Evolutionary conservation across 2,113 vertebrate genomes (phyloP).

Genomic region (Oceanodroma tethys): DNA sequence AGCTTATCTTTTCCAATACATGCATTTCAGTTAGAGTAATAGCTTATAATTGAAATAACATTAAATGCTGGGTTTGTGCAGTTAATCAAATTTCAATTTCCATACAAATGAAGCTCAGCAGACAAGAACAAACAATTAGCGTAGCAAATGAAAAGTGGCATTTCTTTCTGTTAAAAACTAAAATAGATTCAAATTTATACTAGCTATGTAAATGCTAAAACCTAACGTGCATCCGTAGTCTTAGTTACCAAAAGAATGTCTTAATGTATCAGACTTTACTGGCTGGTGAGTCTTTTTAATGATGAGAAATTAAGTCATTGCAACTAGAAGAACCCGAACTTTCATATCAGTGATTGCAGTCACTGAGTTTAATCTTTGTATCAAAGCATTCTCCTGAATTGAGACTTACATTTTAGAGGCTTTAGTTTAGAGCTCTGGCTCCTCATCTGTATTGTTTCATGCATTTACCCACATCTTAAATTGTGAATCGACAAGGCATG

Average conservation of each 20-base stretch:
- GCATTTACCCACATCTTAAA: background rate
- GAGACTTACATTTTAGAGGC: background rate
- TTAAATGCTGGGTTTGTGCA: background rate
- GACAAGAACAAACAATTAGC: background rate
- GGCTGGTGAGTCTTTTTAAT: background rate
- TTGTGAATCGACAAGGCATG: background rate
- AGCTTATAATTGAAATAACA: background rate
- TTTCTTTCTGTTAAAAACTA: background rate
- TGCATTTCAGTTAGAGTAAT: background rate
- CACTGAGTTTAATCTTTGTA: background rate
- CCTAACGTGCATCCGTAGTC: background rate
- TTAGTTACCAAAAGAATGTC: background rate
- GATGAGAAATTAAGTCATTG: background rate
- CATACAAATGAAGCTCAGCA: background rate
- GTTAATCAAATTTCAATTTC: conserved; percentile 27
- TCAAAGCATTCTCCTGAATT: background rate
- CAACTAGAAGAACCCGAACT: background rate
- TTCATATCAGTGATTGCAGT: background rate
- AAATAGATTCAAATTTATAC: background rate
- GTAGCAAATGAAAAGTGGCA: background rate
- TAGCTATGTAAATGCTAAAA: background rate
- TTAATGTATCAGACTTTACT: background rate
- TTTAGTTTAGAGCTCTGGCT: background rate
- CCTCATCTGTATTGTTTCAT: background rate
- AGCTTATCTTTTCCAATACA: background rate